Conservation (phyloP, 2,797 vertebrate species). For the Urosaurus nigricauda region DNA sequence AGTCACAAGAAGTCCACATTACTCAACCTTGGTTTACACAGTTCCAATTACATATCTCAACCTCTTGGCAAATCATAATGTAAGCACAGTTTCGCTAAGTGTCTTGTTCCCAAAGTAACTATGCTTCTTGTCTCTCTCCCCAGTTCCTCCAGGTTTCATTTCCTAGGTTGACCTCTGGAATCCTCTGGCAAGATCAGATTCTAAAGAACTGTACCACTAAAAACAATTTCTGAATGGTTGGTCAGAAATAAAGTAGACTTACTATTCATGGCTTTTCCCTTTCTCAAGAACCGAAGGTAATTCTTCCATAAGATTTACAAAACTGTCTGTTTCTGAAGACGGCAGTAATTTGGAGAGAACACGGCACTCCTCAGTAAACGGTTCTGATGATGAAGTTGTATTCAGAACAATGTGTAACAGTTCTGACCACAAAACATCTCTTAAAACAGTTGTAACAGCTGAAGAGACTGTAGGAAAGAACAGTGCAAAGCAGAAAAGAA, state of each 20-base stretch:
- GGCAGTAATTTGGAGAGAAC: slow-evolving; percentile 83
- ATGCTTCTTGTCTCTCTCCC: not conserved
- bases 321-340: slow-evolving; percentile 73
- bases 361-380: slow-evolving; percentile 66
- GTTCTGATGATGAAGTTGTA: not conserved
- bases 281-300: slow-evolving; percentile 83
- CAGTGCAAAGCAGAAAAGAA: not conserved
- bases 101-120: not conserved
- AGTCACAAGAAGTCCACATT: too few species aligned
- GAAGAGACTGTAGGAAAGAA: slow-evolving; percentile 65
- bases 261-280: slow-evolving; percentile 82
- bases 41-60: not conserved
- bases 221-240: too few species aligned
- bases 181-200: not conserved
- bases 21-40: not conserved
- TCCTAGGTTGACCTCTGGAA: not conserved
- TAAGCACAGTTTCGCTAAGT: not conserved
- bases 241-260: slow-evolving; percentile 34
- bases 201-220: not conserved
- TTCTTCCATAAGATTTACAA: slow-evolving; percentile 73
- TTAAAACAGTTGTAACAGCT: slow-evolving; percentile 77
- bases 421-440: slow-evolving; percentile 80
- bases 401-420: slow-evolving; percentile 77
- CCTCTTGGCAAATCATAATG: not conserved
- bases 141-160: not conserved